Evolutionary conservation across 2,797 vertebrate species (phyloP), one percentile per base, ranked within the genome.

Genomic region (Hoplostethus atlanticus): DNA sequence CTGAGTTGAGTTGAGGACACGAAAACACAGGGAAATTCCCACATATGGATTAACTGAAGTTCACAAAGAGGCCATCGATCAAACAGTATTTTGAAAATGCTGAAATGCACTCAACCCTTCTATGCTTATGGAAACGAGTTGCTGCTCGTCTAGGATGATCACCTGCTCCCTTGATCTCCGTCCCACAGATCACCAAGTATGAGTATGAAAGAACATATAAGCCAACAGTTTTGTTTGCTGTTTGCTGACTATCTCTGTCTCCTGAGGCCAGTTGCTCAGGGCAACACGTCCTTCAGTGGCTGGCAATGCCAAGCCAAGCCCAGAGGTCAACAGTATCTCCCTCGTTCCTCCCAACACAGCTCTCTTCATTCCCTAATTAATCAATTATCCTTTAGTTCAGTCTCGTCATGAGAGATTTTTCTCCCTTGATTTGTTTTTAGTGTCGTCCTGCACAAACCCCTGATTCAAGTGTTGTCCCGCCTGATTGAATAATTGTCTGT

Each of bases 401-500:
- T 21, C 21, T 21, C 21, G 21, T 65, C 44, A 46, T 21, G 25
- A 12, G 65, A 30, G 30, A 57, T 34, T 6, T 5, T 57, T 71
- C 40, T 6, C 46, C 17, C 5, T 1, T 2, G 0, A 12, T 30
- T 54, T 60, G 8, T 54, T 75, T 62, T 64, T 36, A 5, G 44
- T 16, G 6, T 16, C 5, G 2, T 16, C 10, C 56, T 78, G 48
- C 65, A 57, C 16, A 56, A 71, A 52, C 53, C 4, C 12, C 30
- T 48, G n/a, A 11, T 44, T 44, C 12, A 44, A 12, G 42, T 44
- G 42, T 44, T 15, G 42, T 44, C 42, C 12, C 12, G 2, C 73
- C 38, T 69, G 62, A 69, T 34, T 80, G 25, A 67, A 16, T 55
- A 44, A 15, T 71, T 58, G 25, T 64, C 21, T 28, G 50, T 40